Percentiles rank a stretch among this genome's conserved stretches.
Evolutionary conservation across 2,113 vertebrate genomes (phyloP).

Genomic region (Archilochus colubris): DNA sequence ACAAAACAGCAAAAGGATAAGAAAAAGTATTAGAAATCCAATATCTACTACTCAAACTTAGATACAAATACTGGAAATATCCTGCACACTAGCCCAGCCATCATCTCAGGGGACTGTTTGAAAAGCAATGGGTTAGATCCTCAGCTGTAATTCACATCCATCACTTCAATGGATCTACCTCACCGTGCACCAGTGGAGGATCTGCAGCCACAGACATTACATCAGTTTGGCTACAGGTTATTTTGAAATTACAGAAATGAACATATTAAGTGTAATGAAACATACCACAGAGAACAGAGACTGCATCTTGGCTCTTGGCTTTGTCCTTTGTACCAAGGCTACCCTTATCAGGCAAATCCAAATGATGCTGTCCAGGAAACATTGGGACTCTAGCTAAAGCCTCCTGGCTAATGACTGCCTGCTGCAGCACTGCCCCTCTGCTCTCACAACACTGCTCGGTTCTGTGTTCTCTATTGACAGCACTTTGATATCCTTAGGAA

Average conservation of each 20-base stretch:
- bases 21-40: background rate
- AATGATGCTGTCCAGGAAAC: background rate
- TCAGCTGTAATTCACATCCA: conserved; percentile 11
- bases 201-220: fast-evolving
- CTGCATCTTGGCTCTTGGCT: background rate
- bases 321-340: fast-evolving
- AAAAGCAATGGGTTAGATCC: conserved; percentile 40
- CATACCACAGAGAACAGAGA: background rate
- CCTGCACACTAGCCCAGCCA: background rate
- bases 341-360: background rate
- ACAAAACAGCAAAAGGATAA: conserved; percentile 5
- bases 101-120: background rate
- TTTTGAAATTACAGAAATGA: background rate
- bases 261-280: background rate
- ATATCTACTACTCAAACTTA: background rate
- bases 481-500: background rate
- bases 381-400: background rate
- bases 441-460: background rate
- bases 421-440: background rate
- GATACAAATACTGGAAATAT: fast-evolving
- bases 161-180: conserved; percentile 24
- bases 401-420: background rate
- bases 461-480: background rate
- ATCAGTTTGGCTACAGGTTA: background rate
- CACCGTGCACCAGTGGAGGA: background rate